Conservation (phyloP, 2,797 vertebrate genomes). For the Gallirallus australis region DNA sequence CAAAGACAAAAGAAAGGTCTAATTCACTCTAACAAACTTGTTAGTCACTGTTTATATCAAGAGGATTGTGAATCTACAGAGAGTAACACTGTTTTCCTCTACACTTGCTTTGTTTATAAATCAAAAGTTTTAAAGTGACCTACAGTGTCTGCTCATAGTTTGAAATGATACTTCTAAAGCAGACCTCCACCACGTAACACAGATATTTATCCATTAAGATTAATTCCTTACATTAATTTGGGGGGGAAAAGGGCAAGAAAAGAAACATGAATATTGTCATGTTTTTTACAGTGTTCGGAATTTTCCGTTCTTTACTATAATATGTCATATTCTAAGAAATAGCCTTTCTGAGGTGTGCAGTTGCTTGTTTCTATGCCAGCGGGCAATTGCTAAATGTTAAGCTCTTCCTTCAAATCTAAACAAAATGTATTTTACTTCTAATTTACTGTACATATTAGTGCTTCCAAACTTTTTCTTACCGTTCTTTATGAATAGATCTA, state of each 20-base stretch:
- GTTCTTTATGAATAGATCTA: not conserved
- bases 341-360: not conserved
- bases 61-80: constrained; percentile 80
- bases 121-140: constrained; percentile 87
- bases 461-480: not conserved
- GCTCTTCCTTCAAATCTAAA: not conserved
- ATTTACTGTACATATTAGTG: not conserved
- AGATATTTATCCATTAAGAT: constrained; percentile 47
- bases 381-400: not conserved
- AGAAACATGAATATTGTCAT: not conserved
- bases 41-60: constrained; percentile 87
- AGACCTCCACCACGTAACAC: constrained; percentile 35
- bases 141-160: constrained; percentile 73
- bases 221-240: not conserved
- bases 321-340: not conserved
- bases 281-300: not conserved
- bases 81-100: constrained; percentile 79
- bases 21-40: constrained; percentile 97
- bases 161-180: constrained; percentile 62
- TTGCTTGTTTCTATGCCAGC: not conserved
- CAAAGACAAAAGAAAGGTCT: constrained; percentile 95
- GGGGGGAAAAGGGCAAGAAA: not conserved
- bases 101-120: constrained; percentile 77
- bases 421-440: not conserved
- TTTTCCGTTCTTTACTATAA: not conserved